Evolutionary conservation across 1,140 invertebrate species (phyloP).

Genomic region (Phthorimaea operculella): DNA sequence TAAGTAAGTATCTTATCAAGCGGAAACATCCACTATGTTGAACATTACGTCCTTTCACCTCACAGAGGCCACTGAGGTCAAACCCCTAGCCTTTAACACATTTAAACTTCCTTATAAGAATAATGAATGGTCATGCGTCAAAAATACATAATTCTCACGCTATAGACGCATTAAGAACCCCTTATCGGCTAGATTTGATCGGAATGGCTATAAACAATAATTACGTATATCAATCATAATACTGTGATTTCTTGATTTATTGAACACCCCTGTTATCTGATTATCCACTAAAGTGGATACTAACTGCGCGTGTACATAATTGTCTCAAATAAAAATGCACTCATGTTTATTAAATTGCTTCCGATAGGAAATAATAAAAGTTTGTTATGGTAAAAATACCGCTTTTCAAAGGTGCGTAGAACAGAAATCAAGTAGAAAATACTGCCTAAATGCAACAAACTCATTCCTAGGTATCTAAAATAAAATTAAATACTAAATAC

Average conservation of each 20-base stretch:
- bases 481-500: no score
- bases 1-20: no score
- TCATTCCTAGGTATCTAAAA: no score
- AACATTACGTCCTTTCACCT: neutral
- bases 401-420: no score
- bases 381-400: no score
- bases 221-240: neutral
- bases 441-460: no score
- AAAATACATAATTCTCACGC: neutral
- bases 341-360: no score
- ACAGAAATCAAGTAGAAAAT: no score
- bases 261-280: neutral
- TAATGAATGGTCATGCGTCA: neutral
- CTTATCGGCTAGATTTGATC: conserved; percentile 1
- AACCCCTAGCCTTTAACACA: no score
- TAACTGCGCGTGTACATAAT: no score
- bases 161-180: neutral
- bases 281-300: neutral
- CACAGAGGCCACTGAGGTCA: neutral
- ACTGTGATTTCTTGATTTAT: neutral
- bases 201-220: neutral
- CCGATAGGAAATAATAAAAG: no score
- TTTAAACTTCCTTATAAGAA: neutral
- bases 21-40: neutral
- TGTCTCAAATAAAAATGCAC: no score